These are phyloP conservation scores for Vombatus ursinus DNA, from an alignment of 2,113 vertebrate species.

Conservation along the genomic window DNA sequence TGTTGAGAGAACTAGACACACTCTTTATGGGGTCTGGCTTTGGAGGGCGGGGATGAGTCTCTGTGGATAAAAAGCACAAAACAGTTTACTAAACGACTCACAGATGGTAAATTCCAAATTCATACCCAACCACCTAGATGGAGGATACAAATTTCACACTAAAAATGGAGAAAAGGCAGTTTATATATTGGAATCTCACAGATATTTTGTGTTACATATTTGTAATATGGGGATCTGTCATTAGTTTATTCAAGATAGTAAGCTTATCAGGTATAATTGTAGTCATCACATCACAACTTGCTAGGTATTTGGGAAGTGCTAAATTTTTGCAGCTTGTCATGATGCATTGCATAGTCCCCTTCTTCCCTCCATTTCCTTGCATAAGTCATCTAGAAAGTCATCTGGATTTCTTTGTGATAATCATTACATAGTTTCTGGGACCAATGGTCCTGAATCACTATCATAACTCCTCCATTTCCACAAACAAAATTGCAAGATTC, in stretches of 20 bases:
- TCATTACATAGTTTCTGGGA: background rate
- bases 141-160: background rate
- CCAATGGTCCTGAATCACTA: background rate
- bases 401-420: background rate
- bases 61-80: slow-evolving; percentile 76
- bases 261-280: background rate
- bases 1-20: slow-evolving; percentile 87
- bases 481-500: background rate
- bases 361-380: background rate
- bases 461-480: background rate
- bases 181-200: background rate
- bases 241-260: background rate
- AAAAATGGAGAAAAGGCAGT: background rate
- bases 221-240: background rate
- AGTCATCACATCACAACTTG: background rate
- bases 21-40: slow-evolving; percentile 90
- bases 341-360: background rate
- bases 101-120: background rate
- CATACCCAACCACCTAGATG: background rate
- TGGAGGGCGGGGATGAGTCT: slow-evolving; percentile 93
- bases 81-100: background rate
- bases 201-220: background rate
- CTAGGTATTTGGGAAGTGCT: background rate
- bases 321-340: background rate
- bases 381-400: background rate